phyloP scores from a whole-genome alignment of 2,888 invertebrate genomes.

The Drosophila nr. perissopoda region DNA sequence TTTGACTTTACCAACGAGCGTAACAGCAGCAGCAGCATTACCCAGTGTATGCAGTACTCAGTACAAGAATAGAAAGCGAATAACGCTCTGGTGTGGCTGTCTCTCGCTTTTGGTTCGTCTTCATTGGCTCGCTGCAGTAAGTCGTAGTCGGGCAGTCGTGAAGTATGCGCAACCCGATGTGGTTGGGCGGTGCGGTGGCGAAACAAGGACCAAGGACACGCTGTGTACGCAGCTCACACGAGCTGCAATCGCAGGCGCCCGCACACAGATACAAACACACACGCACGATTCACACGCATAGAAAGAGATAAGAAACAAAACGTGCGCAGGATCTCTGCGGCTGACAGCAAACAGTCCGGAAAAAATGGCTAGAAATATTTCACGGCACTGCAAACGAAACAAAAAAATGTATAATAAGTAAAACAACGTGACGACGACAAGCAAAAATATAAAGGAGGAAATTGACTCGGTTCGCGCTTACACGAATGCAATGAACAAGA shows the following conservation, averaged over 20 bases:
- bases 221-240: conserved; percentile 27
- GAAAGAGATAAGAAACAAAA: conserved; percentile 68
- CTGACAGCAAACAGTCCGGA: conserved; percentile 75
- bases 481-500: conserved; percentile 26
- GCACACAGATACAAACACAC: conserved; percentile 23
- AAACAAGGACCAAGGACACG: conserved; percentile 65
- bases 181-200: conserved; percentile 71
- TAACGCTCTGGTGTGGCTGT: conserved; percentile 34
- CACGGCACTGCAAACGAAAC: conserved; percentile 58
- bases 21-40: conserved; percentile 6
- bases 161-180: conserved; percentile 57
- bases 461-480: conserved; percentile 30
- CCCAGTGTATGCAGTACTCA: conserved; percentile 8
- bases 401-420: conserved; percentile 59
- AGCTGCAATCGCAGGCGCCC: conserved; percentile 23
- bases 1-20: conserved; percentile 3
- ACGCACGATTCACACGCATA: conserved; percentile 15
- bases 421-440: conserved; percentile 45
- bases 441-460: conserved; percentile 27
- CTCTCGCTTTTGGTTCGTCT: conserved; percentile 62
- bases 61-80: conserved; percentile 33
- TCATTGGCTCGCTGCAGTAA: conserved; percentile 68
- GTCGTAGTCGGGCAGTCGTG: conserved; percentile 51
- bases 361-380: conserved; percentile 77
- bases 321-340: conserved; percentile 79